Evolutionary conservation across 2,113 vertebrate genomes (phyloP).

Genomic region (Ameiurus melas): DNA sequence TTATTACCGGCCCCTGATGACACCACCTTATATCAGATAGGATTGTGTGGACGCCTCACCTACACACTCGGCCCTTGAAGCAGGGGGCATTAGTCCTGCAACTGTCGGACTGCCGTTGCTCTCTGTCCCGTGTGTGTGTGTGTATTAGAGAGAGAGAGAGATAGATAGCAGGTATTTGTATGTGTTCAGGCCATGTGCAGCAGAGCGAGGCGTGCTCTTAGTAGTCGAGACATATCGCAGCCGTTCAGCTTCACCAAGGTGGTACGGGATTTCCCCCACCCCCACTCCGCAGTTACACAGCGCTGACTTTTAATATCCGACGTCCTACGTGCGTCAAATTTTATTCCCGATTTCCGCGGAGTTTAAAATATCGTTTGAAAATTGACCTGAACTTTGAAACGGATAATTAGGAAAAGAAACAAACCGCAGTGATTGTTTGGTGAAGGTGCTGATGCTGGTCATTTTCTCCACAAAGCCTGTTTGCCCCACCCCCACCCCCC

Average conservation of each 20-base stretch:
- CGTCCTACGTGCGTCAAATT: background rate
- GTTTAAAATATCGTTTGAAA: background rate
- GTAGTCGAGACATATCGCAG: constrained; percentile 20
- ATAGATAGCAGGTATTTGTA: constrained; percentile 26
- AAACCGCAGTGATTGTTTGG: background rate
- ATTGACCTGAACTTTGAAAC: background rate
- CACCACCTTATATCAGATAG: constrained; percentile 33
- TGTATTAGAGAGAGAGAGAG: background rate
- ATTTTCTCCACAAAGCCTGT: background rate
- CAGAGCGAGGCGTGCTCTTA: constrained; percentile 12
- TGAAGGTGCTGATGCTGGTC: background rate
- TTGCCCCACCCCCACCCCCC: background rate
- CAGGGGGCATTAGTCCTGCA: constrained; percentile 50
- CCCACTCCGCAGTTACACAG: background rate
- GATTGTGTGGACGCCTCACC: background rate
- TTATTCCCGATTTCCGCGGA: background rate
- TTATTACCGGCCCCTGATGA: constrained; percentile 28
- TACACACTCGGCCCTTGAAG: constrained; percentile 29
- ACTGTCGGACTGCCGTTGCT: constrained; percentile 43
- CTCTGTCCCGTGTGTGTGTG: constrained; percentile 31
- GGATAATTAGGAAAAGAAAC: background rate
- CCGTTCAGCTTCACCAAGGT: constrained; percentile 3
- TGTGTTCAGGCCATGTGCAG: constrained; percentile 45
- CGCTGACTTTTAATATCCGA: background rate
- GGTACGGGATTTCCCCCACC: background rate